Percentiles rank a stretch among this genome's conserved stretches.
Evolutionary conservation across 2,113 vertebrate genomes (phyloP).

Genomic region (Thymallus thymallus): DNA sequence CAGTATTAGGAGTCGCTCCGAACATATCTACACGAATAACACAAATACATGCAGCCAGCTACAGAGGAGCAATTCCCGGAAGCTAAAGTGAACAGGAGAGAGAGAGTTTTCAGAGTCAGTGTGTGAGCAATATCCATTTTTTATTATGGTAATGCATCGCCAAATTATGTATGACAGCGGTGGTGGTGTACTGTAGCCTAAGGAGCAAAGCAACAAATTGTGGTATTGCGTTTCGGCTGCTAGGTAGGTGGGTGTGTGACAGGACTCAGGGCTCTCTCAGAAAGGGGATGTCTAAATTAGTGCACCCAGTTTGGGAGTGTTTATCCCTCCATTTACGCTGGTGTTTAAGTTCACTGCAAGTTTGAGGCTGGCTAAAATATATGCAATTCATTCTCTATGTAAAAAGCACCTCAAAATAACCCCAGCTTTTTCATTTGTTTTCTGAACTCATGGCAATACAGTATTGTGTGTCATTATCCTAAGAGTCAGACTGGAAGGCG

Average conservation of each 20-base stretch:
- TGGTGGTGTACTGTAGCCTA: background rate
- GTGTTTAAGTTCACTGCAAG: background rate
- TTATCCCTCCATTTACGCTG: background rate
- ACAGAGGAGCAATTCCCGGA: slow-evolving; percentile 7
- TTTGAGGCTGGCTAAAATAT: background rate
- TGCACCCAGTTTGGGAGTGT: background rate
- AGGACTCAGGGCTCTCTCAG: background rate
- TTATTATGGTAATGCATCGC: slow-evolving; percentile 22
- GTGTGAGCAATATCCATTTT: slow-evolving; percentile 11
- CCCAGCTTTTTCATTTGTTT: too few species aligned
- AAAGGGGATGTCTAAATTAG: slow-evolving; percentile 1
- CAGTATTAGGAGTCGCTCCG: background rate
- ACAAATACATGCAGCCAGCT: background rate
- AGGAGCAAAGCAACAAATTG: slow-evolving; percentile 19
- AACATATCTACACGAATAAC: slow-evolving; percentile 2
- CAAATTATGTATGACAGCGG: background rate
- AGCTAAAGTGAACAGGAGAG: slow-evolving; percentile 1
- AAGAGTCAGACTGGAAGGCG: background rate
- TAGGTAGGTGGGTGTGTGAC: slow-evolving; percentile 1
- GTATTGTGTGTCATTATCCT: background rate
- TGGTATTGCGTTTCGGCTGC: background rate
- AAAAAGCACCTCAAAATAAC: too few species aligned
- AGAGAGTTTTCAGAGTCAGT: background rate
- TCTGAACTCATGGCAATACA: background rate
- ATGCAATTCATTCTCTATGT: background rate